Evolutionary conservation across 2,888 invertebrate species (phyloP).

Genomic region (Bedellia somnulentella): DNA sequence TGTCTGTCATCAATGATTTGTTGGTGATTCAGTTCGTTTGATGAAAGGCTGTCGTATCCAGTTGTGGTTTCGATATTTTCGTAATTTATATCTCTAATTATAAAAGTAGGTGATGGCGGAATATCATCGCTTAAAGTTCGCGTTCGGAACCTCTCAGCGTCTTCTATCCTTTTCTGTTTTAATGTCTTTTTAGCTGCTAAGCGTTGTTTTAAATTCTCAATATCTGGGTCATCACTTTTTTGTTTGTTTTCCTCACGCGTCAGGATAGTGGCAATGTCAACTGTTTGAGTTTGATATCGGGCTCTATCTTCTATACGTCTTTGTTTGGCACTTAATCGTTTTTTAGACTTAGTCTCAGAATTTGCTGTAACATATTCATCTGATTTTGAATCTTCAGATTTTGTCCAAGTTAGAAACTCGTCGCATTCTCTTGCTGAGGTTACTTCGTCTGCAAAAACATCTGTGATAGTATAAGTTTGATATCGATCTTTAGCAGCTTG

Average conservation of each 20-base stretch:
- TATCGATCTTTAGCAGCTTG: constrained; percentile 76
- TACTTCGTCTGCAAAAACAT: constrained; percentile 38
- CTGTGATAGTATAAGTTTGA: constrained; percentile 80
- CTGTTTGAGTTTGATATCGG: constrained; percentile 70
- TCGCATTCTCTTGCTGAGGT: constrained; percentile 24
- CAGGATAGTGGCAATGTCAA: constrained; percentile 32
- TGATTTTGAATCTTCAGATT: constrained; percentile 34
- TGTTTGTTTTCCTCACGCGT: constrained; percentile 15
- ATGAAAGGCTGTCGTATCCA: constrained; percentile 47
- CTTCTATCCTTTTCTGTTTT: constrained; percentile 64
- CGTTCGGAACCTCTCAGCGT: constrained; percentile 74
- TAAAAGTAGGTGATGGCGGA: constrained; percentile 51
- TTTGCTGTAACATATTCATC: constrained; percentile 34
- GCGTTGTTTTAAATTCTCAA: constrained; percentile 37
- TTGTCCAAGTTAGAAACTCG: constrained; percentile 45
- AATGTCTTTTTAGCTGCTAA: constrained; percentile 47
- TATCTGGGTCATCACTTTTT: constrained; percentile 26
- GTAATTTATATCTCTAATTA: constrained; percentile 42
- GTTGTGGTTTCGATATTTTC: constrained; percentile 51
- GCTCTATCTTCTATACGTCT: constrained; percentile 67
- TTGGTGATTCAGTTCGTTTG: constrained; percentile 42
- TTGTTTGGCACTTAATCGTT: constrained; percentile 65
- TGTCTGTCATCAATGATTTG: constrained; percentile 28
- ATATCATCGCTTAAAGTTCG: constrained; percentile 65
- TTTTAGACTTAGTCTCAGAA: constrained; percentile 30